Evolutionary conservation across 2,888 invertebrate species (phyloP), one percentile per base, ranked within the genome.

Genomic region (Petrophora chlorosata): DNA sequence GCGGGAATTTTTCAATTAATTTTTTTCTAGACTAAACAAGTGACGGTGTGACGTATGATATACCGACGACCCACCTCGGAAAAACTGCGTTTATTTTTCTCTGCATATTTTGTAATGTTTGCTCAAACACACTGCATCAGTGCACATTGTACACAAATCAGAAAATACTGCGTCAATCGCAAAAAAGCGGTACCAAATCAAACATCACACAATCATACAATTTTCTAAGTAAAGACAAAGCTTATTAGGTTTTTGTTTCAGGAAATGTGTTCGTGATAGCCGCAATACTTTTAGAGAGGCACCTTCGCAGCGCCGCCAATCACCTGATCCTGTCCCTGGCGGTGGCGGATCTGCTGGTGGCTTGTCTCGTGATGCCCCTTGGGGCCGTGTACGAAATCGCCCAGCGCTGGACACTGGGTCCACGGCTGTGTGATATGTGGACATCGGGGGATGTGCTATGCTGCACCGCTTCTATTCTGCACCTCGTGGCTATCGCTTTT

Each of bases 181-280:
- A n/a, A n/a, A n/a, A n/a, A n/a, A n/a, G n/a, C n/a, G n/a, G n/a
- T n/a, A n/a, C n/a, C n/a, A n/a, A n/a, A n/a, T n/a, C n/a, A n/a
- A n/a, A n/a, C n/a, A n/a, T n/a, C n/a, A n/a, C n/a, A n/a, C n/a
- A 19, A 2, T 19, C 7, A 1, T 19, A 19, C 7, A 19, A 5
- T 4, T 2, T 14, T 5, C 8, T 15, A 15, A 9, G 5, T 3
- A 14, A 29, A n/a, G 14, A n/a, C 2, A 9, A 19, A 3, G 5
- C 19, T 33, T 0, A 33, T 4, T 7, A 19, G 1, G 13, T 1
- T 8, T 29, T 40, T 50, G 22, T 59, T 86, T 3, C 92, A 96
- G 98, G 98, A 60, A 98, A 98, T 85, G 95, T 97, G 45, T 97
- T 98, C 87, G 98, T 98, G 70, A 97, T 98, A 85, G 95, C 97